Conservation (phyloP, 2,888 invertebrate genomes). For the Agriopis leucophaearia region DNA sequence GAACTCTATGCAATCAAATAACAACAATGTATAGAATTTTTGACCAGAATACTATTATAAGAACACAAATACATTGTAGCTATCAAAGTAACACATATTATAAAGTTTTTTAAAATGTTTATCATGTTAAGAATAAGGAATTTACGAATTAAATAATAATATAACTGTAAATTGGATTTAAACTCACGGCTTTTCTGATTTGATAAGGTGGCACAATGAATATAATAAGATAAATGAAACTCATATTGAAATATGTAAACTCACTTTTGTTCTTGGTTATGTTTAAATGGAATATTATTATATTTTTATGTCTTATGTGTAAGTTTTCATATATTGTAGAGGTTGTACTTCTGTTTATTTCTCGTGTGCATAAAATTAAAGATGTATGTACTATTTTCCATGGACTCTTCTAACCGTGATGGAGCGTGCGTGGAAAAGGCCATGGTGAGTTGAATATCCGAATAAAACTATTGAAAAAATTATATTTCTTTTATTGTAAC, state of each 20-base stretch:
- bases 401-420: slow-evolving; percentile 81
- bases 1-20: slow-evolving; percentile 38
- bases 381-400: slow-evolving; percentile 77
- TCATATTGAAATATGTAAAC: slow-evolving; percentile 25
- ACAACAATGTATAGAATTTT: slow-evolving; percentile 37
- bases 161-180: slow-evolving; percentile 40
- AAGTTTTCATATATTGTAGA: slow-evolving; percentile 44
- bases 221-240: slow-evolving; percentile 38
- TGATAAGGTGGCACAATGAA: slow-evolving; percentile 25
- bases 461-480: slow-evolving; percentile 71
- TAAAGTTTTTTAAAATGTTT: slow-evolving; percentile 37
- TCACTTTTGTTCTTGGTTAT: slow-evolving; percentile 43
- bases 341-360: slow-evolving; percentile 42
- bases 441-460: slow-evolving; percentile 80
- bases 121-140: slow-evolving; percentile 39
- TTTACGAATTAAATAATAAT: slow-evolving; percentile 30
- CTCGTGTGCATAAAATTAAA: slow-evolving; percentile 46
- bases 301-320: slow-evolving; percentile 45
- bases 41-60: slow-evolving; percentile 23
- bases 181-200: slow-evolving; percentile 20
- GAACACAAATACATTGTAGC: slow-evolving; percentile 48
- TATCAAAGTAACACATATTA: slow-evolving; percentile 46
- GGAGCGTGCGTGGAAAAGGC: slow-evolving; percentile 81
- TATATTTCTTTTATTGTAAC: slow-evolving; percentile 49
- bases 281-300: slow-evolving; percentile 42